A percentile compares a stretch with the other conserved stretches of the same genome.
Evolutionary conservation across 2,113 vertebrate genomes (phyloP).

Genomic region (Rhea americana): DNA sequence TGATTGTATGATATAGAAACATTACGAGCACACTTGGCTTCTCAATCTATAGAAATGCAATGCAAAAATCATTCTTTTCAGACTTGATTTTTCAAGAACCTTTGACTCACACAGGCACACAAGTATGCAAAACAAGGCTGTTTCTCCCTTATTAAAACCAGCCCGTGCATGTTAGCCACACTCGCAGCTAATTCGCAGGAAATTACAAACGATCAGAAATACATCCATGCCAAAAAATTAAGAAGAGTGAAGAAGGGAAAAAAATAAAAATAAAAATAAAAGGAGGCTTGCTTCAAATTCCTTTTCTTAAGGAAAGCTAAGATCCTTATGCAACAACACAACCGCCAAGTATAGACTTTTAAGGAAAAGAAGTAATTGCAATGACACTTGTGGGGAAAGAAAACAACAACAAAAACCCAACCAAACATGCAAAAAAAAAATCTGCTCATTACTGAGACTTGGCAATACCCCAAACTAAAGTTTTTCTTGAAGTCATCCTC

Average conservation of each 20-base stretch:
- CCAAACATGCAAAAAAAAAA: no score
- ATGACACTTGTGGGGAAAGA: no score
- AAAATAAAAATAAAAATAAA: background rate
- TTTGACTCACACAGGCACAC: background rate
- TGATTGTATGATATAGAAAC: no score
- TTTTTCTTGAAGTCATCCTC: background rate
- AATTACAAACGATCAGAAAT: background rate
- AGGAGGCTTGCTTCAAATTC: background rate
- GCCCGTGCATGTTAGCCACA: background rate
- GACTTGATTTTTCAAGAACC: background rate
- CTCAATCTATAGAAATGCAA: background rate
- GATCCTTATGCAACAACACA: background rate
- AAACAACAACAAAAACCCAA: no score
- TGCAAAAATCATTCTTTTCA: background rate
- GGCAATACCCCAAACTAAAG: background rate
- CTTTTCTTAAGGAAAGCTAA: background rate
- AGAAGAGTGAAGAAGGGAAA: no score
- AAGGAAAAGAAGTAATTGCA: background rate
- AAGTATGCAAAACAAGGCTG: accelerated
- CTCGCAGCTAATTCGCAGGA: background rate
- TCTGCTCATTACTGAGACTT: background rate
- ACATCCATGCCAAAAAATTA: background rate
- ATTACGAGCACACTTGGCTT: accelerated
- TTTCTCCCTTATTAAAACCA: background rate
- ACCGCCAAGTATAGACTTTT: background rate